Evolutionary conservation across 2,888 invertebrate species (phyloP), one percentile per base, ranked within the genome.

Genomic region (Conus canariensis): DNA sequence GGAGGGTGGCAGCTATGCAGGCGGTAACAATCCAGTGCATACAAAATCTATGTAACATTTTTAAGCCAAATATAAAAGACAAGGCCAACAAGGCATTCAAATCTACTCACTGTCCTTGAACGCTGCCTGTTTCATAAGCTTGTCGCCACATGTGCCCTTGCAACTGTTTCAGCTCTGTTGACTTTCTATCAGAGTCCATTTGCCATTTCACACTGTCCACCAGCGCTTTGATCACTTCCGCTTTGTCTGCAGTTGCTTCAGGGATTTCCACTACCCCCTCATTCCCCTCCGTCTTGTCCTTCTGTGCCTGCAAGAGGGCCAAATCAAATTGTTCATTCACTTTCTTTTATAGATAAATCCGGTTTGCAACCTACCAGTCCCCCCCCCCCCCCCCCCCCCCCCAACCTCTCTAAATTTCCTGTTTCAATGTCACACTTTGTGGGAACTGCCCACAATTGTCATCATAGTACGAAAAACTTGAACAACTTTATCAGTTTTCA

Each of bases 71-170:
- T 1, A 30, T 45, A 45, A 45, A 45, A 45, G 3, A 45, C 45
- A 45, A 45, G 45, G 45, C 45, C 16, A 64, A 64, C 12, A 14
- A 64, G 16, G 64, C 16, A 14, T 64, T 64, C 64, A 10, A 16
- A 7, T 64, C 6, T 80, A 98, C 98, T 98, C 97, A 99, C 99
- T 99, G 98, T 96, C 98, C 98, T 96, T 98, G 98, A 6, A 99
- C 96, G 70, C 97, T 97, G 70, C 98, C 98, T 89, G 97, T 97
- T 93, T 97, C 97, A 95, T 98, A 99, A 7, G 98, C 99, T 93
- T 98, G 97, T 94, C 97, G 97, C 98, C 98, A 99, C 94, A 99
- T 98, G 92, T 98, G 97, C 0, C 99, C 99, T 96, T 99, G 99
- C n/a, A 99, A 97, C 88, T 97, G 97, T 96, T 99, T 99, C 91